Evolutionary conservation across 2,888 invertebrate species (phyloP).

Genomic region (Troides aeacus): DNA sequence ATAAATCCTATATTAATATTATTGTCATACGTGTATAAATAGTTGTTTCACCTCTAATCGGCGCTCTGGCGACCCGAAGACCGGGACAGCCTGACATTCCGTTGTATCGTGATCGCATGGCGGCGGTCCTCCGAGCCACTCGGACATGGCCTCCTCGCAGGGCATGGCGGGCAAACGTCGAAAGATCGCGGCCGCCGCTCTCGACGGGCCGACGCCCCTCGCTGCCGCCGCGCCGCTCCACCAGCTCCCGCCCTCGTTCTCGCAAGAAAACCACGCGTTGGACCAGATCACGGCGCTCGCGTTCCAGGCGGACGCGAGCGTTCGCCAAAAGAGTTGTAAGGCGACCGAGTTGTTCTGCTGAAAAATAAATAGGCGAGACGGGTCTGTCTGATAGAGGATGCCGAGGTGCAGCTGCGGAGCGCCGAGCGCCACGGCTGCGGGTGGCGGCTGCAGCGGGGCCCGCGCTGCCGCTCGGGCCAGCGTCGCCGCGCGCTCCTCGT

Average conservation of each 20-base stretch:
- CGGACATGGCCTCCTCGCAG: constrained; percentile 84
- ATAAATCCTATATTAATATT: background rate
- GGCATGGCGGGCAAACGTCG: constrained; percentile 83
- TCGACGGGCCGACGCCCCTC: constrained; percentile 57
- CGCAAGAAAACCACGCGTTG: constrained; percentile 73
- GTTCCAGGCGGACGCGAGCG: constrained; percentile 75
- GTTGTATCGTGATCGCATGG: constrained; percentile 62
- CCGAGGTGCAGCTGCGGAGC: constrained; percentile 75
- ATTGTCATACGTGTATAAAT: background rate
- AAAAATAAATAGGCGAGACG: constrained; percentile 63
- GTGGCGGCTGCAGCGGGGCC: constrained; percentile 62
- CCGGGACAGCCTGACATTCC: constrained; percentile 61
- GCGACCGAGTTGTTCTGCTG: constrained; percentile 74
- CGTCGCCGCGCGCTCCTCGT: constrained; percentile 63
- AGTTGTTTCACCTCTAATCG: constrained; percentile 54
- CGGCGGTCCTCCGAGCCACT: constrained; percentile 82
- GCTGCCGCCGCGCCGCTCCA: constrained; percentile 75
- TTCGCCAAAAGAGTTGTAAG: constrained; percentile 78
- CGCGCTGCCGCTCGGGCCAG: constrained; percentile 70
- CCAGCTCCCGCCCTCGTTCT: constrained; percentile 58
- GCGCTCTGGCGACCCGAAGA: constrained; percentile 45
- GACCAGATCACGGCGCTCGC: constrained; percentile 70
- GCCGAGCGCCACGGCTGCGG: constrained; percentile 72
- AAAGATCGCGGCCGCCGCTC: constrained; percentile 82
- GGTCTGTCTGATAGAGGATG: constrained; percentile 68